These are phyloP conservation scores for Axis porcinus DNA, from an alignment of 2,113 vertebrate species.

Conservation along the genomic window DNA sequence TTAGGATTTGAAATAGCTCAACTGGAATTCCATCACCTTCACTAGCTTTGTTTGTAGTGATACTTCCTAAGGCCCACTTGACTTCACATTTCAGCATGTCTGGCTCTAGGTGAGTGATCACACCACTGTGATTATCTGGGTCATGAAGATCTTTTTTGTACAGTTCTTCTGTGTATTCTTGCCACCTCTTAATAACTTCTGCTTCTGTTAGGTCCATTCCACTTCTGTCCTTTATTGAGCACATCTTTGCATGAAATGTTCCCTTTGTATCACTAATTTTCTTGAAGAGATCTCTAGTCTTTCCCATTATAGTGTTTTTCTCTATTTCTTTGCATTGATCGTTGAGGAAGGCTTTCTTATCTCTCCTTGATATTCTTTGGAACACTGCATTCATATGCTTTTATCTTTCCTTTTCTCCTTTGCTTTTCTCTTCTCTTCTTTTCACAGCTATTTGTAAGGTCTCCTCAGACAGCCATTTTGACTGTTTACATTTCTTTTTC, in stretches of 20 bases:
- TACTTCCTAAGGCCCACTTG: not conserved
- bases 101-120: not conserved
- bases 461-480: not conserved
- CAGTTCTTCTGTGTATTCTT: not conserved
- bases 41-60: not conserved
- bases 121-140: not conserved
- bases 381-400: not conserved
- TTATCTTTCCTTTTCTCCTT: not conserved
- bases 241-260: not conserved
- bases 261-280: not conserved
- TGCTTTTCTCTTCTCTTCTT: accelerated
- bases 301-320: not conserved
- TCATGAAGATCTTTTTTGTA: not conserved
- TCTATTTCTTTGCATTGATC: not conserved
- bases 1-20: not conserved
- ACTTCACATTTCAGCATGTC: not conserved
- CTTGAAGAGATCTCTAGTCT: not conserved
- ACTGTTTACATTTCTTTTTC: not conserved
- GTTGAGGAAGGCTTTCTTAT: not conserved
- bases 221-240: not conserved
- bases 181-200: not conserved
- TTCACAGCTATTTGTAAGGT: not conserved
- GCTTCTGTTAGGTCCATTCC: not conserved
- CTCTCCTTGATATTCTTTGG: not conserved
- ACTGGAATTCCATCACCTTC: not conserved